Conservation (phyloP, 1,140 invertebrate species). For the Oryctes rhinoceros region DNA sequence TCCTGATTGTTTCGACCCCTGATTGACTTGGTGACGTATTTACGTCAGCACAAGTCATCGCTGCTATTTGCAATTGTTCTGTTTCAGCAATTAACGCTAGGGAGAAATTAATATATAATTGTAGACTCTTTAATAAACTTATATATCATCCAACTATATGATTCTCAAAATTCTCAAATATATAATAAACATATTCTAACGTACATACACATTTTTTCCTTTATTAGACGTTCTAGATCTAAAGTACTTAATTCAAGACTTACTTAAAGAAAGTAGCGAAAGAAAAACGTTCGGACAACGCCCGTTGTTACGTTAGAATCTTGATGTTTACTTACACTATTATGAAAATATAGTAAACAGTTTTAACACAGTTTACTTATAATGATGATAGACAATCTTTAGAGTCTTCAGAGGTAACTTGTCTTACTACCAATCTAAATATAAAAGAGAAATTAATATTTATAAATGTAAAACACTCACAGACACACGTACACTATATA, state of each 20-base stretch:
- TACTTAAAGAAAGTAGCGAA: background rate
- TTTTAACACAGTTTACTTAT: background rate
- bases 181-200: too few relatives aligned
- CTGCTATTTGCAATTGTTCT: too few relatives aligned
- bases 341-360: background rate
- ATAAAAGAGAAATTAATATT: slow-evolving; percentile 3
- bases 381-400: slow-evolving; percentile 32
- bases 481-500: background rate
- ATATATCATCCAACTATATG: too few relatives aligned
- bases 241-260: background rate
- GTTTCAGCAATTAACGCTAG: too few relatives aligned
- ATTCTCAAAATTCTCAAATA: too few relatives aligned
- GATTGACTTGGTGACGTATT: too few relatives aligned
- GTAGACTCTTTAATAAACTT: too few relatives aligned
- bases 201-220: too few relatives aligned
- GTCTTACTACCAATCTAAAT: slow-evolving; percentile 4
- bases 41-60: too few relatives aligned
- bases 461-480: background rate
- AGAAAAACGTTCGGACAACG: background rate
- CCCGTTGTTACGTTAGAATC: background rate
- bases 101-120: too few relatives aligned
- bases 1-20: too few relatives aligned
- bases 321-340: background rate
- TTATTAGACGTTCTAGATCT: background rate
- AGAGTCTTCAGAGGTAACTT: slow-evolving; percentile 26